Evolutionary conservation across 2,888 invertebrate genomes (phyloP), one percentile per base, ranked within the genome.

Genomic region (Trichacis sp.): DNA sequence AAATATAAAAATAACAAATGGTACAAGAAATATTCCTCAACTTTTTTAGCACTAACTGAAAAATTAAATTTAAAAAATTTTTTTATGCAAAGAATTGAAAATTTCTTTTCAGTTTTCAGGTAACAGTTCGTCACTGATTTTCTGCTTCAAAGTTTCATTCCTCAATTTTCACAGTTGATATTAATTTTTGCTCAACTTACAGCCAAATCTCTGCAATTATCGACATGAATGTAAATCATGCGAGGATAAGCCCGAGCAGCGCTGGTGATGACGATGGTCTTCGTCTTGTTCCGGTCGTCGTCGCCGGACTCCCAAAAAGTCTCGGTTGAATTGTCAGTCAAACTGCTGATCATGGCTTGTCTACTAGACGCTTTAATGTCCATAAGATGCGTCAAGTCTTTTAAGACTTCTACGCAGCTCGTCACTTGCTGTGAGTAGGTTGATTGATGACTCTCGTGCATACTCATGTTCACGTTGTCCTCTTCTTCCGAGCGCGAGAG

Each of bases 301-400:
- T 98, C 98, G 0, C 97, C 97, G 33, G 97, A 97, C 85, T 98
- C 98, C 98, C 98, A 98, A 85, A 98, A 98, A 0, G 98, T 98
- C 84, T 98, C 98, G 0, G 97, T 97, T 3, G 96, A 96, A 76
- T 93, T 93, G 82, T 98, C 98, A 0, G 92, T 93, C 12, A 98
- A 87, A 70, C 96, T 96, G 1, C 92, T 93, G 2, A 95, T 91
- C 95, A 98, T 96, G 5, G 96, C 97, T 77, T 93, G 95, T 0
- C 98, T 89, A 70, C 97, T 97, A 0, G 97, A 97, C 0, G 96
- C 95, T 71, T 92, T 93, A 47, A 97, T 89, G 73, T 95, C 94
- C 24, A 92, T 88, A 73, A 88, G 87, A 0, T 88, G 84, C 0
- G 95, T 95, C 69, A 96, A 85, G 82, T 96, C 96, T 57, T 88